Base-by-base conservation (phyloP, 2,888 invertebrate species). In the Heliconius charithonia region DNA sequence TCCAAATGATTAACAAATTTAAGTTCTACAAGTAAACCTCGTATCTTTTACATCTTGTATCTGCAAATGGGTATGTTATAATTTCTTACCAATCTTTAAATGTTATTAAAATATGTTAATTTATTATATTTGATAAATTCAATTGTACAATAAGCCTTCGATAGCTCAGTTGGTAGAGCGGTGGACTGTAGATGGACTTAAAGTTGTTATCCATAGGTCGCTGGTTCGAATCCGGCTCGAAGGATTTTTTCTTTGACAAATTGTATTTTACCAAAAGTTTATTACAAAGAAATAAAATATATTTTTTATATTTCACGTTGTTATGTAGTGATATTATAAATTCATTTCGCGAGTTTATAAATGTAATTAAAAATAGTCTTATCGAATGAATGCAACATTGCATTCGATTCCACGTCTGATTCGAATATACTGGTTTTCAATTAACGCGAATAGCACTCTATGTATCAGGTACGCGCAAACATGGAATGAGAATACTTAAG, bases 181-280 rank as follows among this genome's bases (percentile, higher is more conserved):
- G 95, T 94, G 93, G 94, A 94, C 94, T 94, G 94, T 94, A 94
- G 93, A 78, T 86, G 91, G 82, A 79, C 56, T 22, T 22, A 4
- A 12, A 63, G 77, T n/a, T 56, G 81, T 71, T 27, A 96, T 96
- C 96, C 96, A 96, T 96, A 96, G 96, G 96, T 96, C 96, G 95
- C 96, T 96, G 96, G 96, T 96, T 96, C 96, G 96, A 96, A 96
- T 96, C 95, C 96, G 96, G 96, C 95, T 96, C 96, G 96, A 96
- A 96, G 95, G 96, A 96, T 73, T 84, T 73, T 82, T 85, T 87
- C 56, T 56, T 56, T 56, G 1, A 56, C 22, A 59, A 59, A n/a
- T 59, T 22, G 6, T 3, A 51, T 51, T 51, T 51, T 0, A 22
- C 19, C 7, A 7, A 7, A 51, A 19, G 6, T 19, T 19, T 19